Conservation (phyloP, 2,113 vertebrate species). For the Peromyscus leucopus region DNA sequence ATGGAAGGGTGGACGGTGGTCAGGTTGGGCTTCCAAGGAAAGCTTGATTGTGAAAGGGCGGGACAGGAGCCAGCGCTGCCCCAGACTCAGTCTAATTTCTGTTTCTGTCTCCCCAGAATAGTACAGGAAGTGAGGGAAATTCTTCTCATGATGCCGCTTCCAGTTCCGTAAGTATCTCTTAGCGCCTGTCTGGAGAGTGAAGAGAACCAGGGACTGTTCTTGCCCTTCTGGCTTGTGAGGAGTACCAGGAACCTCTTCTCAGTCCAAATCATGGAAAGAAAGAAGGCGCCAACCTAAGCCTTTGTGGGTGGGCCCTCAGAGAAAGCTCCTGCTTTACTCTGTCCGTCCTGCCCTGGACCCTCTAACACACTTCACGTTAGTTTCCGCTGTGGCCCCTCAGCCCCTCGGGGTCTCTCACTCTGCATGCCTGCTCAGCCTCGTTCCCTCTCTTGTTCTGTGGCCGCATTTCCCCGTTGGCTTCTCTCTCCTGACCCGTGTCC, state of each 20-base stretch:
- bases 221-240: neutral
- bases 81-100: neutral
- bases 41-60: neutral
- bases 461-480: neutral
- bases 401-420: neutral
- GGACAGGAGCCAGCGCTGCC: neutral
- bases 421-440: neutral
- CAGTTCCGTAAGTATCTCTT: slow-evolving; percentile 45
- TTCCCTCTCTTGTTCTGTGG: neutral
- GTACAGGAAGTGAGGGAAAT: slow-evolving; percentile 47
- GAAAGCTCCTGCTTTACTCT: neutral
- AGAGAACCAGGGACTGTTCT: neutral
- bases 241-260: slow-evolving; percentile 1
- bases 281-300: neutral
- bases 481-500: neutral
- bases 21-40: neutral
- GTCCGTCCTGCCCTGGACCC: neutral
- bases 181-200: neutral
- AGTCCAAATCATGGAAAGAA: neutral
- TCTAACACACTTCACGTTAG: neutral
- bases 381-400: neutral
- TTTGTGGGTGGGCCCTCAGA: neutral
- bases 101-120: slow-evolving; percentile 63
- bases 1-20: neutral
- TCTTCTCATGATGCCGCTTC: slow-evolving; percentile 9